Conservation (phyloP, 2,797 vertebrate genomes). For the Spinus olivaceus region DNA sequence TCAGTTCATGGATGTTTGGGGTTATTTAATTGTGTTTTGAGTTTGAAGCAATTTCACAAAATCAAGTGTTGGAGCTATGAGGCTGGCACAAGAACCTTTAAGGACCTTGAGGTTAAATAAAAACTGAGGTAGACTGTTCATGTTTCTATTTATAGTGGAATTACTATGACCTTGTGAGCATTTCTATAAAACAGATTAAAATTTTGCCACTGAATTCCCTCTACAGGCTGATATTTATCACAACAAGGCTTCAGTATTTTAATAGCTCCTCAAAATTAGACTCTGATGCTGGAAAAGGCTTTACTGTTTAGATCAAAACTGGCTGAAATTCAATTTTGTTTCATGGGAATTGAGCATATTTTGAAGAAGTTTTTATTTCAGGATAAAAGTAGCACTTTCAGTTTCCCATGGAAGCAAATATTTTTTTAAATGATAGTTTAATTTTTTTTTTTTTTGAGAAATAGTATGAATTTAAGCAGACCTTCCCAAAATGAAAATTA, state of each 20-base stretch:
- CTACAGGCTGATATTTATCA: slow-evolving; percentile 1
- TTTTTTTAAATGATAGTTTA: rapidly evolving
- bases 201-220: slow-evolving; percentile 23
- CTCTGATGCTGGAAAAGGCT: not conserved
- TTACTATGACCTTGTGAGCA: not conserved
- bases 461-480: not conserved
- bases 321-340: not conserved
- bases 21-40: not conserved
- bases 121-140: not conserved
- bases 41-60: not conserved
- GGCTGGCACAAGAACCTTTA: not conserved
- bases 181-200: slow-evolving; percentile 13
- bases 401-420: not conserved
- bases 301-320: slow-evolving; percentile 24
- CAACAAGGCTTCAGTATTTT: slow-evolving; percentile 5
- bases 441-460: not conserved
- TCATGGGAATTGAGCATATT: not conserved
- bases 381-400: not conserved
- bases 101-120: slow-evolving; percentile 20
- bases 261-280: slow-evolving; percentile 7
- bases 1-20: not conserved
- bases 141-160: not conserved
- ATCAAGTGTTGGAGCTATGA: not conserved
- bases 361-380: not conserved
- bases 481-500: not conserved